These are phyloP conservation scores for Drosophila peninsularis DNA, from an alignment of 2,888 invertebrate genomes.

Conservation along the genomic window DNA sequence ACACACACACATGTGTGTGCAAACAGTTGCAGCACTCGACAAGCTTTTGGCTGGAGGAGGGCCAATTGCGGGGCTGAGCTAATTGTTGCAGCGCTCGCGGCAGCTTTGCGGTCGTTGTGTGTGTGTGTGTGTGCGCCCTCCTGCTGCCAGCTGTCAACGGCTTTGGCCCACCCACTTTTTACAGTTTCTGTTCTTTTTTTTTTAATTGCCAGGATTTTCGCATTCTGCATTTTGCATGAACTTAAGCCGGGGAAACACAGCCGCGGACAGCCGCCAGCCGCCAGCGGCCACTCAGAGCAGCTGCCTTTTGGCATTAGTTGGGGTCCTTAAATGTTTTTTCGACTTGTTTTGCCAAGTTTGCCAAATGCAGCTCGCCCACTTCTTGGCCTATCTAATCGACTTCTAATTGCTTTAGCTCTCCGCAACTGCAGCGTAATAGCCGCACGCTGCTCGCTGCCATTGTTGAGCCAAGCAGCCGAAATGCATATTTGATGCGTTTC, in stretches of 20 bases:
- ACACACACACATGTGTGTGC: constrained; percentile 24
- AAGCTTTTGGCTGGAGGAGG: constrained; percentile 20
- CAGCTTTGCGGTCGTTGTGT: constrained; percentile 54
- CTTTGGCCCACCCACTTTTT: constrained; percentile 32
- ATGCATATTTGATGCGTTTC: constrained; percentile 43
- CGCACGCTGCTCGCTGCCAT: constrained; percentile 51
- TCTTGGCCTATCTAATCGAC: constrained; percentile 65
- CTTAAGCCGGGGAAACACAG: constrained; percentile 44
- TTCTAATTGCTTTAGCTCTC: constrained; percentile 76
- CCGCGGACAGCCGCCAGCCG: constrained; percentile 10
- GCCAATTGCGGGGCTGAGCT: constrained; percentile 40
- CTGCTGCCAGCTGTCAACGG: constrained; percentile 63
- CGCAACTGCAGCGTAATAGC: constrained; percentile 59
- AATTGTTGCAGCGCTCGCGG: constrained; percentile 71
- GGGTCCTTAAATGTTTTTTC: constrained; percentile 57
- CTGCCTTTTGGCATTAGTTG: constrained; percentile 54
- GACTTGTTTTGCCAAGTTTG: constrained; percentile 61
- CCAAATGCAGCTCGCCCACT: constrained; percentile 23
- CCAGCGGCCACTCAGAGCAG: background rate
- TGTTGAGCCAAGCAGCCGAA: constrained; percentile 36
- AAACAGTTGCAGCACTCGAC: constrained; percentile 44
- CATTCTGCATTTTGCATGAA: constrained; percentile 64
- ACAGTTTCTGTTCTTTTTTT: constrained; percentile 51
- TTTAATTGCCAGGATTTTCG: constrained; percentile 71
- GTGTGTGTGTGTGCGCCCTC: constrained; percentile 40